phyloP scores from a whole-genome alignment of 2,113 vertebrate species.

The Larimichthys crocea region DNA sequence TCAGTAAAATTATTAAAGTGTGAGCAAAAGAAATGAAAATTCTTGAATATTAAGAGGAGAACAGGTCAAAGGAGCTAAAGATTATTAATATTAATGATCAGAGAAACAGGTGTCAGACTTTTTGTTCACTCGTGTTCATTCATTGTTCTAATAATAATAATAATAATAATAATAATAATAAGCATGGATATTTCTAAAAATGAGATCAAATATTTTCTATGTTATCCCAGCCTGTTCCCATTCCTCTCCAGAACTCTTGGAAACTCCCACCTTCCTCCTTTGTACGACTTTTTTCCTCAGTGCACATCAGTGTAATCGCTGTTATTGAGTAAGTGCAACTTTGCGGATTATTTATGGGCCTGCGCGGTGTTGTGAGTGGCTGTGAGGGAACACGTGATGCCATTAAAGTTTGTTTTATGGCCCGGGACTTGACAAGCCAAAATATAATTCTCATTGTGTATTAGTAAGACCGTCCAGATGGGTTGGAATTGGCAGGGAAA shows the following conservation, averaged over 20 bases:
- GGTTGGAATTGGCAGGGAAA: conserved; percentile 87
- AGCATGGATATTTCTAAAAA: neutral
- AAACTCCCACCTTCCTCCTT: conserved; percentile 43
- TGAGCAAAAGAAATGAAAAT: neutral
- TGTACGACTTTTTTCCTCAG: conserved; percentile 69
- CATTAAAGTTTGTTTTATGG: conserved; percentile 99
- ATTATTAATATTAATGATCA: neutral
- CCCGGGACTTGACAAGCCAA: conserved; percentile 99
- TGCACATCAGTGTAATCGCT: conserved; percentile 80
- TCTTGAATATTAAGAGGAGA: neutral
- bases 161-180: neutral
- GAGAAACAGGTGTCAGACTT: neutral
- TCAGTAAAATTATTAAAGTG: neutral
- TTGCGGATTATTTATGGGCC: conserved; percentile 98
- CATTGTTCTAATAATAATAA: neutral
- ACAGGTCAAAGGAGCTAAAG: neutral
- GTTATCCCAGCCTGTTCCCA: neutral
- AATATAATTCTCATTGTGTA: conserved; percentile 99
- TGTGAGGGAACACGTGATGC: conserved; percentile 97
- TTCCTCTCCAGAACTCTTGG: conserved; percentile 4
- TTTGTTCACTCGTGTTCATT: neutral
- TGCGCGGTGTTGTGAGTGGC: conserved; percentile 96
- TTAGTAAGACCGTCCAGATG: conserved; percentile 98
- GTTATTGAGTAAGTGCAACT: conserved; percentile 92
- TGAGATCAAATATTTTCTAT: neutral